A percentile compares a stretch with the other conserved stretches of the same genome.
These are phyloP conservation scores for Columba livia DNA, from an alignment of 2,113 vertebrate genomes.

Conservation along the genomic window DNA sequence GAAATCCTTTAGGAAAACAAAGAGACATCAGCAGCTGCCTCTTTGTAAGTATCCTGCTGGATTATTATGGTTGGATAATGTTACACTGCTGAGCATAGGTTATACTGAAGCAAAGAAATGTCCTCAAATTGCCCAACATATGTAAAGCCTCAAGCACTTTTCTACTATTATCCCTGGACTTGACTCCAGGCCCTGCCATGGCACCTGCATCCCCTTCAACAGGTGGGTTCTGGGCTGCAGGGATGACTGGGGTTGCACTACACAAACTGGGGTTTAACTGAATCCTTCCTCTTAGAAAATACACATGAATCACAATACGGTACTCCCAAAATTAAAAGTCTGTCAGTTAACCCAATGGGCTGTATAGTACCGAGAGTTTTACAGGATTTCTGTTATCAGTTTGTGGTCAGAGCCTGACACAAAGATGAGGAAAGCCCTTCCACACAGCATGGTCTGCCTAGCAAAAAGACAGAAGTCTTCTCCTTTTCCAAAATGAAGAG, in stretches of 20 bases:
- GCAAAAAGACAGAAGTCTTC: not conserved
- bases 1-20: not conserved
- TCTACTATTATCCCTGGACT: not conserved
- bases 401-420: not conserved
- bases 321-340: not conserved
- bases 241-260: not conserved
- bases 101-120: not conserved
- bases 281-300: not conserved
- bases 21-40: not conserved
- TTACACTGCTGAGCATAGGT: not conserved
- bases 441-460: not conserved
- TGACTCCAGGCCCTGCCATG: not conserved
- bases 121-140: not conserved
- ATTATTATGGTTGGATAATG: not conserved
- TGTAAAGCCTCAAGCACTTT: not conserved
- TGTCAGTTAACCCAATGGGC: not conserved
- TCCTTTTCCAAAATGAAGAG: not conserved
- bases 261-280: not conserved
- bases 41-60: not conserved
- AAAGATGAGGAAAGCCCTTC: not conserved
- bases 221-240: not conserved
- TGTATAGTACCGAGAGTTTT: not conserved
- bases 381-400: not conserved
- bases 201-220: not conserved
- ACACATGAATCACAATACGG: fast-evolving